These are phyloP conservation scores for Excalfactoria chinensis DNA, from an alignment of 2,113 vertebrate species.

Conservation along the genomic window DNA sequence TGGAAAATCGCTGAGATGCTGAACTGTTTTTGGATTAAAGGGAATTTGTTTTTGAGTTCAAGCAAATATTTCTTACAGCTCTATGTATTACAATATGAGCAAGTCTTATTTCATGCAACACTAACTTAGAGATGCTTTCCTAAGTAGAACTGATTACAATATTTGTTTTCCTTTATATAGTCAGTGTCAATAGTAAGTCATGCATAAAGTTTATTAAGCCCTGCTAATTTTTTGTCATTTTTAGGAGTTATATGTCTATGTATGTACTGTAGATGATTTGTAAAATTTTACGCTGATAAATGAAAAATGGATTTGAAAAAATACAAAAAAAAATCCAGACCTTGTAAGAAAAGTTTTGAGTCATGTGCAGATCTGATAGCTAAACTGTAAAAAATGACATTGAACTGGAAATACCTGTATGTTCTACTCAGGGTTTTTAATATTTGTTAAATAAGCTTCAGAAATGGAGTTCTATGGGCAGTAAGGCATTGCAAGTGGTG, in stretches of 20 bases:
- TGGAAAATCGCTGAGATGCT: not conserved
- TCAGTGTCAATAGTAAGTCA: not conserved
- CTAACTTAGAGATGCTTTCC: not conserved
- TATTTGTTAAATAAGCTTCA: not conserved
- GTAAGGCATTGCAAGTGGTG: not conserved
- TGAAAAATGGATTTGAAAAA: slow-evolving; percentile 14
- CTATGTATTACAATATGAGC: not conserved
- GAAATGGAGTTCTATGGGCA: not conserved
- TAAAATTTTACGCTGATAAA: not conserved
- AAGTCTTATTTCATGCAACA: slow-evolving; percentile 47
- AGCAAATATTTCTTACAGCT: not conserved
- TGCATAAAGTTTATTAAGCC: not conserved
- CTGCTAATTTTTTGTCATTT: slow-evolving; percentile 18
- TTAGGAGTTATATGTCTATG: not conserved
- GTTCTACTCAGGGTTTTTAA: slow-evolving; percentile 27
- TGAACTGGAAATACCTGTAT: not conserved
- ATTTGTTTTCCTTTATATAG: slow-evolving; percentile 50
- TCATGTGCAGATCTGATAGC: not conserved
- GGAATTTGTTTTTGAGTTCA: not conserved
- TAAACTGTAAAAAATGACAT: not conserved
- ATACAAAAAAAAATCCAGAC: not conserved
- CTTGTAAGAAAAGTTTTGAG: not conserved
- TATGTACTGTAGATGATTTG: not conserved
- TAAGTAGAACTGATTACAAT: slow-evolving; percentile 23
- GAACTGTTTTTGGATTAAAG: not conserved